Evolutionary conservation across 2,113 vertebrate genomes (phyloP).

Genomic region (Gymnogyps californianus): DNA sequence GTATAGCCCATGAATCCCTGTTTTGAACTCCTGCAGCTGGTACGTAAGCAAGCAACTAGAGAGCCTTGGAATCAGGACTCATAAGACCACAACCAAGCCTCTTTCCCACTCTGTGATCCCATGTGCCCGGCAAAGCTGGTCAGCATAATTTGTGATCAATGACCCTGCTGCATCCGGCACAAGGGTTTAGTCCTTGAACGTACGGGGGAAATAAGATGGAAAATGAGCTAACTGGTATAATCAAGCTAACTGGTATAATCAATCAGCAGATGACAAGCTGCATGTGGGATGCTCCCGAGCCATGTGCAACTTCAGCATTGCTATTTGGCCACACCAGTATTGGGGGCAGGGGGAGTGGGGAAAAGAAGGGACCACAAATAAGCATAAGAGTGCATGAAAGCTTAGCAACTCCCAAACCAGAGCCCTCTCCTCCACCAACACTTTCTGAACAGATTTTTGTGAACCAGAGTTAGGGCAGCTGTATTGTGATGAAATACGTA

Average conservation of each 20-base stretch:
- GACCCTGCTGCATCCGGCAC: neutral
- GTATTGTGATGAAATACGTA: neutral
- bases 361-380: neutral
- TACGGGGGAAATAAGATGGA: neutral
- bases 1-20: neutral
- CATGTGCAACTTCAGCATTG: rapidly evolving
- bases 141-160: neutral
- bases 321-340: neutral
- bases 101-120: neutral
- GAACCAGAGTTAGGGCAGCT: neutral
- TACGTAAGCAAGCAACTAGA: neutral
- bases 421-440: neutral
- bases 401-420: neutral
- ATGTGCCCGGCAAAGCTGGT: neutral
- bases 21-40: neutral
- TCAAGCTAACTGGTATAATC: neutral
- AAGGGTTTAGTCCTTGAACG: neutral
- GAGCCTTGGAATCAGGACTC: neutral
- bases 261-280: neutral
- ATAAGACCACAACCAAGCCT: neutral
- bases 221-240: neutral
- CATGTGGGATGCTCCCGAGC: rapidly evolving
- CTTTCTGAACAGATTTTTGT: neutral
- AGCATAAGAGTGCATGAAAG: neutral
- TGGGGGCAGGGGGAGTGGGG: neutral